Conservation (phyloP, 2,113 vertebrate species). For the Oreochromis aureus region DNA sequence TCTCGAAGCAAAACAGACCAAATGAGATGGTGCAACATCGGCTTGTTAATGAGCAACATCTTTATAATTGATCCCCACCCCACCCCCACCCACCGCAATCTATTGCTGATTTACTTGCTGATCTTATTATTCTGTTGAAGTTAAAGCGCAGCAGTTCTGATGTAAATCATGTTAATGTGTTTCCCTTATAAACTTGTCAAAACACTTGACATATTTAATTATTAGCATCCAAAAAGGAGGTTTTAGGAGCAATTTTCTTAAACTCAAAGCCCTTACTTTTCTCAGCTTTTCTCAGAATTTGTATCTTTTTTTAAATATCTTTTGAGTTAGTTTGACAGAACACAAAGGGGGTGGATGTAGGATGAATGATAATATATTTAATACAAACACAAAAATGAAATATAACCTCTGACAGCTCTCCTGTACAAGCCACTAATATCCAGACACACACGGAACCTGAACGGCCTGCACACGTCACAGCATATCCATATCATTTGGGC, state of each 20-base stretch:
- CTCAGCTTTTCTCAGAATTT: not conserved
- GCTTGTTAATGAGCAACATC: conserved; percentile 17
- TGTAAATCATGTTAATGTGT: not conserved
- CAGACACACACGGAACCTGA: not conserved
- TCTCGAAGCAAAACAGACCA: not conserved
- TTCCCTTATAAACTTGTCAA: not conserved
- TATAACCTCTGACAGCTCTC: not conserved
- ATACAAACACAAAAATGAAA: not conserved
- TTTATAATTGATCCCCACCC: not conserved
- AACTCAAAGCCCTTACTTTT: not conserved
- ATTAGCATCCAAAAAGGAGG: not conserved
- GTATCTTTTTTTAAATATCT: not conserved
- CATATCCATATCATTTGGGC: not conserved
- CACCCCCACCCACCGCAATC: not conserved
- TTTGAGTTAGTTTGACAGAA: not conserved
- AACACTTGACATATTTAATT: not conserved
- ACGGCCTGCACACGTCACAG: not conserved
- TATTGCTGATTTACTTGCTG: not conserved
- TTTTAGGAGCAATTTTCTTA: not conserved
- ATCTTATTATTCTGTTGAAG: not conserved
- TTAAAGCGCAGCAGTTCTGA: not conserved
- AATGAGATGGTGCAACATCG: conserved; percentile 7
- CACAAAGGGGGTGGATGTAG: not conserved
- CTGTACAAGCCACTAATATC: not conserved
- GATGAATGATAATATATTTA: not conserved